phyloP scores from a whole-genome alignment of 2,888 invertebrate species.

The Atherix ibis region DNA sequence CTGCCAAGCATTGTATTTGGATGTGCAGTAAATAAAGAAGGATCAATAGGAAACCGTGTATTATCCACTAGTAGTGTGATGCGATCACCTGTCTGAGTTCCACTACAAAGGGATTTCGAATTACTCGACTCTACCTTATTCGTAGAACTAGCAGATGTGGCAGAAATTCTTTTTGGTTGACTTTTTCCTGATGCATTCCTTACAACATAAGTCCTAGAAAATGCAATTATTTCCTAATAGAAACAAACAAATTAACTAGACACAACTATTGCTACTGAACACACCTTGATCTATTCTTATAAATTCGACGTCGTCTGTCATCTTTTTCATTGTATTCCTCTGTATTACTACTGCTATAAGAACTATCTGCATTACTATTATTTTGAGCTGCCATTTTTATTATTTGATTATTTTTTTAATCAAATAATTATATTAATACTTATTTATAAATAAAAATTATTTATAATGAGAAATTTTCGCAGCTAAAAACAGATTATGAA shows the following conservation, averaged over 20 bases:
- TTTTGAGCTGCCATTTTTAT: constrained; percentile 1
- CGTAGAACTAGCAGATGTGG: too few relatives aligned
- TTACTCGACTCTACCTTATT: background rate
- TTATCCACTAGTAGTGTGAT: constrained; percentile 94
- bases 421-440: too few relatives aligned
- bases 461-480: too few relatives aligned
- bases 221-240: background rate
- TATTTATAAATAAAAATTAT: too few relatives aligned
- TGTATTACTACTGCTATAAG: constrained; percentile 69
- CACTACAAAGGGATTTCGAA: background rate
- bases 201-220: constrained; percentile 4
- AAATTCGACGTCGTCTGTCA: constrained; percentile 46
- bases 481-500: too few relatives aligned
- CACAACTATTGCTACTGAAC: background rate
- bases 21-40: constrained; percentile 80
- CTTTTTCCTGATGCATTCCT: constrained; percentile 1
- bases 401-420: too few relatives aligned
- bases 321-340: constrained; percentile 68
- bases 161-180: too few relatives aligned
- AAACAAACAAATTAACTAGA: background rate
- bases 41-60: constrained; percentile 86
- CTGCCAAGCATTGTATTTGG: constrained; percentile 99
- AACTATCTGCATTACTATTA: constrained; percentile 1
- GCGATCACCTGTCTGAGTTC: constrained; percentile 37
- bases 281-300: constrained; percentile 54